phyloP scores from a whole-genome alignment of 2,113 vertebrate species.

The Penelope pileata region DNA sequence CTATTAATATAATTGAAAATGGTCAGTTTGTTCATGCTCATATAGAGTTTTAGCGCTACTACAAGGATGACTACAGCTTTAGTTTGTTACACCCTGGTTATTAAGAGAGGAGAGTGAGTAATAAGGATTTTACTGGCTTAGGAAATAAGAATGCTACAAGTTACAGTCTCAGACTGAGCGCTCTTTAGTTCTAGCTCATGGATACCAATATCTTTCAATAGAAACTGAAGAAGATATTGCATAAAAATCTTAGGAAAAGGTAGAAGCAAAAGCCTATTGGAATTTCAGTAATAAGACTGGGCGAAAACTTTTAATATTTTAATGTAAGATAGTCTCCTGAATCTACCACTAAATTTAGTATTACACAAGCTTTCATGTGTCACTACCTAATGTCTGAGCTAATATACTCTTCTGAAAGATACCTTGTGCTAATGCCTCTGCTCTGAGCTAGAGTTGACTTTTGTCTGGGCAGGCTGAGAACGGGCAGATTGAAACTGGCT shows the following conservation, averaged over 20 bases:
- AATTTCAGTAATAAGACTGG: background rate
- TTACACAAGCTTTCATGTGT: background rate
- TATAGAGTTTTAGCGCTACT: background rate
- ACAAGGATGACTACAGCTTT: background rate
- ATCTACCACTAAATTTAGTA: background rate
- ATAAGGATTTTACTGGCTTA: background rate
- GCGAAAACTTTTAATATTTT: background rate
- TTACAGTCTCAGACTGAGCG: background rate
- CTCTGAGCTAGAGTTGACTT: background rate
- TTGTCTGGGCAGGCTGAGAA: background rate
- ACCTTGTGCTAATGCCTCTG: background rate
- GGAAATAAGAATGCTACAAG: background rate
- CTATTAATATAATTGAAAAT: background rate
- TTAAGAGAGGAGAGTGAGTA: background rate
- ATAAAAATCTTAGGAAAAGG: background rate
- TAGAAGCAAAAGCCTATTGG: background rate
- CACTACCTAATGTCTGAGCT: background rate
- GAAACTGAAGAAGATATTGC: background rate
- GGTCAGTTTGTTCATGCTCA: background rate
- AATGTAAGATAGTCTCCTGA: background rate
- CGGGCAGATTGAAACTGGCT: background rate
- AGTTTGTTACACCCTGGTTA: background rate
- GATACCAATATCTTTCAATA: accelerated
- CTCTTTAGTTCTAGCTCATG: background rate
- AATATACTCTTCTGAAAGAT: background rate